Evolutionary conservation across 2,113 vertebrate species (phyloP).

Genomic region (Sinocyclocheilus maitianheensis): DNA sequence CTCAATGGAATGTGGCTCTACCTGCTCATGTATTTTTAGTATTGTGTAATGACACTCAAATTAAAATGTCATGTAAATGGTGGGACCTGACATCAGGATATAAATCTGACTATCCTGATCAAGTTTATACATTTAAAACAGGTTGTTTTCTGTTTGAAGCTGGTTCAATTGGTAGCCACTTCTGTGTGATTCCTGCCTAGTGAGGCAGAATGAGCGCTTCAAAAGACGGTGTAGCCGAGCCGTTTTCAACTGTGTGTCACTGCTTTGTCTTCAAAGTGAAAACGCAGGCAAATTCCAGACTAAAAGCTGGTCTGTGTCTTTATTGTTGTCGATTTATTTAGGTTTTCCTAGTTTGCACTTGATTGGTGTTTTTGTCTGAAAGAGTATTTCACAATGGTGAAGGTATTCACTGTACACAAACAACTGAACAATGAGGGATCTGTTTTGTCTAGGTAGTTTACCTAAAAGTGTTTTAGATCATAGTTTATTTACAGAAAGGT

Average conservation of each 20-base stretch:
- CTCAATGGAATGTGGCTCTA: not conserved
- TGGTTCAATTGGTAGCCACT: not conserved
- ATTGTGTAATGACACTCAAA: not conserved
- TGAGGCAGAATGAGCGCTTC: slow-evolving; percentile 46
- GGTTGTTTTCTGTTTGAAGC: slow-evolving; percentile 11
- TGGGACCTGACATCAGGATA: not conserved
- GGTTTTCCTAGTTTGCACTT: slow-evolving; percentile 33
- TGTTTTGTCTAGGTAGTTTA: not conserved
- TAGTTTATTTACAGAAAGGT: not conserved
- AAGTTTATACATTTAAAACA: not conserved
- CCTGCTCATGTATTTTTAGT: slow-evolving; percentile 4
- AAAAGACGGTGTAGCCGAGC: slow-evolving; percentile 42
- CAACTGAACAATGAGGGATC: not conserved
- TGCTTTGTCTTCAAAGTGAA: slow-evolving; percentile 69
- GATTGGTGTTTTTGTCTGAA: slow-evolving; percentile 26
- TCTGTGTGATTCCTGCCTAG: slow-evolving; percentile 22
- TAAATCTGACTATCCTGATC: not conserved
- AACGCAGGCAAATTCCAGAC: slow-evolving; percentile 74
- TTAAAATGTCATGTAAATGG: not conserved
- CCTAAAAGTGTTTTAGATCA: not conserved
- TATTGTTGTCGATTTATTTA: slow-evolving; percentile 63
- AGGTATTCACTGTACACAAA: slow-evolving; percentile 26
- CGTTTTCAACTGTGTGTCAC: slow-evolving; percentile 56
- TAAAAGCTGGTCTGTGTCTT: slow-evolving; percentile 55
- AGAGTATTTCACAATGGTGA: slow-evolving; percentile 5